Conservation (phyloP, 2,113 vertebrate species). For the Leptobrachium leishanense region DNA sequence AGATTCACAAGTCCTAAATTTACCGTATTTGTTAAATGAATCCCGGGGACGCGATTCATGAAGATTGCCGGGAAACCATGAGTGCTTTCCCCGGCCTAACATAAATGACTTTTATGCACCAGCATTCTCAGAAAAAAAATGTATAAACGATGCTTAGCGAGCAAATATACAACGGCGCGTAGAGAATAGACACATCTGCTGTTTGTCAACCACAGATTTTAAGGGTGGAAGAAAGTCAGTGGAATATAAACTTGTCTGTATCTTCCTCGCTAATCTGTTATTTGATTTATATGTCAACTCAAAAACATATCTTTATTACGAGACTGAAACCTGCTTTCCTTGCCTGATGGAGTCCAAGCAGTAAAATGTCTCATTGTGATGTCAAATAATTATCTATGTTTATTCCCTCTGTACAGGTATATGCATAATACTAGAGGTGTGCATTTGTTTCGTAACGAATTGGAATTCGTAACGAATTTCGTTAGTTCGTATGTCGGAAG, state of each 20-base stretch:
- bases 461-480: too few species aligned
- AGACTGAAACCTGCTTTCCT: too few species aligned
- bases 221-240: background rate
- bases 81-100: constrained; percentile 13
- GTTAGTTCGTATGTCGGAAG: too few species aligned
- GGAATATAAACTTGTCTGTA: background rate
- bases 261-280: background rate
- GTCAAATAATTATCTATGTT: too few species aligned
- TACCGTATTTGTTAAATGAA: background rate
- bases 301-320: background rate
- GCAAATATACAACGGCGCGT: constrained; percentile 6
- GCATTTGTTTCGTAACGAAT: too few species aligned
- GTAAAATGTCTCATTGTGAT: too few species aligned
- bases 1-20: background rate
- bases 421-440: too few species aligned
- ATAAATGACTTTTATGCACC: constrained; percentile 10
- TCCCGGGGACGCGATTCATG: background rate
- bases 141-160: constrained; percentile 30
- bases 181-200: constrained; percentile 39
- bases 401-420: too few species aligned
- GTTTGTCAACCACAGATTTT: constrained; percentile 18
- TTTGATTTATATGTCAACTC: background rate
- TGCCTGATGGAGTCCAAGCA: too few species aligned
- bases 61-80: background rate
- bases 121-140: constrained; percentile 17